A percentile compares a stretch with the other conserved stretches of the same genome.
These are phyloP conservation scores for Manis crassicaudata DNA, from an alignment of 2,797 vertebrate genomes.

Conservation along the genomic window DNA sequence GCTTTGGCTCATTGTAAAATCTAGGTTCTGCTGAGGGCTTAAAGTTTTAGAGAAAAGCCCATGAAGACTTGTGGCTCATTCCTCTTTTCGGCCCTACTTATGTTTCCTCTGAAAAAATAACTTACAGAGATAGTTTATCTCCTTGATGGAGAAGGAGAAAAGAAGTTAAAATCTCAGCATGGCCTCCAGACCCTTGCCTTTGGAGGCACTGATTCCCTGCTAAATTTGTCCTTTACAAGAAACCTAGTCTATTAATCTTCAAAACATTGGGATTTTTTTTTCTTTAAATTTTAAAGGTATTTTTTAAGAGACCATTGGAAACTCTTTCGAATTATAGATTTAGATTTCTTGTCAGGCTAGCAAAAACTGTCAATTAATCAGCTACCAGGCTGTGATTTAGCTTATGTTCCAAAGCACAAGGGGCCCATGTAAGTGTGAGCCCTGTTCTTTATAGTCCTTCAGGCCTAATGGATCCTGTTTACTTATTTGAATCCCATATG, in stretches of 20 bases:
- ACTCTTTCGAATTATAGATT: background rate
- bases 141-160: background rate
- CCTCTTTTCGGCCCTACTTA: background rate
- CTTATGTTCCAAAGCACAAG: background rate
- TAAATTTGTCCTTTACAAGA: background rate
- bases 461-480: background rate
- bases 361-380: background rate
- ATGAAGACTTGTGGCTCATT: background rate
- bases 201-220: background rate
- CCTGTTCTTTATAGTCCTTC: background rate
- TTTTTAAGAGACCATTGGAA: background rate
- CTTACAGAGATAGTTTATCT: background rate
- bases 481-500: background rate
- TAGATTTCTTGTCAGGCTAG: background rate
- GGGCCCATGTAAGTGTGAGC: background rate
- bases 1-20: background rate
- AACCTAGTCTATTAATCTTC: background rate
- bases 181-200: background rate
- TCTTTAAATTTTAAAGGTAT: background rate
- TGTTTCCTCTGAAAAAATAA: background rate
- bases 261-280: background rate
- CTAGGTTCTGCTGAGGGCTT: background rate
- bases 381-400: background rate
- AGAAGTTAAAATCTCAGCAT: background rate
- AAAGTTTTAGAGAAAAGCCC: background rate